Evolutionary conservation across 2,797 vertebrate genomes (phyloP).

Genomic region (Etheostoma nigrum): DNA sequence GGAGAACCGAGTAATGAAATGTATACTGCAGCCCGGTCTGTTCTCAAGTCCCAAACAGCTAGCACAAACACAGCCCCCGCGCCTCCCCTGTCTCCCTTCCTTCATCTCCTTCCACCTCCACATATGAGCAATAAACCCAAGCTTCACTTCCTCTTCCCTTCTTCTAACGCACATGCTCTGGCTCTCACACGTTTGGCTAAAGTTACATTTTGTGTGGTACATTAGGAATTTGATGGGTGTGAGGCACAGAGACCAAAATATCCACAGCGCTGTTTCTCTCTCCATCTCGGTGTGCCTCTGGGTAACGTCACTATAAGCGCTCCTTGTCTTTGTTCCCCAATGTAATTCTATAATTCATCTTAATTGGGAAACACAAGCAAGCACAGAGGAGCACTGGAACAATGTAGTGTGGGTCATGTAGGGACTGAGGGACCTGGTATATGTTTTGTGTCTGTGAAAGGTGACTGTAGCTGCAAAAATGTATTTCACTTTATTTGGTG

Average conservation of each 20-base stretch:
- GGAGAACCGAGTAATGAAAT: conserved; percentile 82
- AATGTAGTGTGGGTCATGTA: conserved; percentile 59
- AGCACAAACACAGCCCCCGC: conserved; percentile 71
- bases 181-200: conserved; percentile 63
- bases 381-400: conserved; percentile 59
- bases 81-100: conserved; percentile 48
- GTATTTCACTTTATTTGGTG: not conserved
- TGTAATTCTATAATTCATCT: conserved; percentile 84
- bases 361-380: conserved; percentile 82
- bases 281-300: conserved; percentile 67
- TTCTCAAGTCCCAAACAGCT: conserved; percentile 65
- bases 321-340: conserved; percentile 64
- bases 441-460: conserved; percentile 45
- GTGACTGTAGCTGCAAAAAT: conserved; percentile 33
- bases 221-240: conserved; percentile 70
- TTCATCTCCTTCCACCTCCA: conserved; percentile 51
- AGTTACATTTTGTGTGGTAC: conserved; percentile 67
- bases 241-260: conserved; percentile 70
- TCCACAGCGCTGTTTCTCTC: conserved; percentile 65
- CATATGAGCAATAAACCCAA: conserved; percentile 73
- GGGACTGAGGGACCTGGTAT: conserved; percentile 55
- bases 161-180: conserved; percentile 47
- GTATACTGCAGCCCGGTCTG: conserved; percentile 70
- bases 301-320: conserved; percentile 67
- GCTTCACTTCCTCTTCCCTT: conserved; percentile 56